A percentile compares a stretch with the other conserved stretches of the same genome.
Conservation (phyloP, 2,797 vertebrate species). For the Diplodus sargus region DNA sequence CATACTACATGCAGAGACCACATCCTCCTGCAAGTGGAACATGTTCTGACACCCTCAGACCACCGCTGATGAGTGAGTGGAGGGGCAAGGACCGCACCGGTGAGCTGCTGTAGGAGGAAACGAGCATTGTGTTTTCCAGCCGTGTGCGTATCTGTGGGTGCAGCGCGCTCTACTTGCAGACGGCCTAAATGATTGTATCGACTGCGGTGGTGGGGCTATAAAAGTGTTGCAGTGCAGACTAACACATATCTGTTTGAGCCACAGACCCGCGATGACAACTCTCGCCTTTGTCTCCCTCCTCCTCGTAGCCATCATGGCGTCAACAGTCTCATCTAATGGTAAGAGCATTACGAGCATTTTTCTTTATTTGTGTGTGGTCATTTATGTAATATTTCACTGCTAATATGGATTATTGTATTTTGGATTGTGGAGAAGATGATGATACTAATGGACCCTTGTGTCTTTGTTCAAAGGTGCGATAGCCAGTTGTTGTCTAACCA, state of each 20-base stretch:
- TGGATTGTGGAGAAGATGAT: not conserved
- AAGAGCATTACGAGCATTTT: not conserved
- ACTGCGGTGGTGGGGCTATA: slow-evolving; percentile 42
- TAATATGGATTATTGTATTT: not conserved
- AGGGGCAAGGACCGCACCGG: not conserved
- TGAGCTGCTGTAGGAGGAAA: slow-evolving; percentile 57
- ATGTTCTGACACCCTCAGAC: slow-evolving; percentile 52
- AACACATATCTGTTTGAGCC: slow-evolving; percentile 8
- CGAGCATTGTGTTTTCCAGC: slow-evolving; percentile 60
- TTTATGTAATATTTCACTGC: not conserved
- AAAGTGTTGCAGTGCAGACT: slow-evolving; percentile 1
- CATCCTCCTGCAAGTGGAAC: slow-evolving; percentile 55
- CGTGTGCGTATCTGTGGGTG: slow-evolving; percentile 54
- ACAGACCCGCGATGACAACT: slow-evolving; percentile 52
- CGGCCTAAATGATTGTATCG: not conserved
- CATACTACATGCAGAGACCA: slow-evolving; percentile 10
- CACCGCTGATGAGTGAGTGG: slow-evolving; percentile 30
- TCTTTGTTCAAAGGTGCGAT: slow-evolving; percentile 58
- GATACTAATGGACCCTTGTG: not conserved
- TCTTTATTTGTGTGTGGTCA: not conserved
- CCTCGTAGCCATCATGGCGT: slow-evolving; percentile 37
- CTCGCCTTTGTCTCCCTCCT: slow-evolving; percentile 40
- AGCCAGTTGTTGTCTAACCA: slow-evolving; percentile 61
- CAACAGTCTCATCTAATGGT: slow-evolving; percentile 60
- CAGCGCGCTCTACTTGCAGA: slow-evolving; percentile 10